Conservation (phyloP, 2,888 invertebrate species). For the Carterocephalus palaemon region DNA sequence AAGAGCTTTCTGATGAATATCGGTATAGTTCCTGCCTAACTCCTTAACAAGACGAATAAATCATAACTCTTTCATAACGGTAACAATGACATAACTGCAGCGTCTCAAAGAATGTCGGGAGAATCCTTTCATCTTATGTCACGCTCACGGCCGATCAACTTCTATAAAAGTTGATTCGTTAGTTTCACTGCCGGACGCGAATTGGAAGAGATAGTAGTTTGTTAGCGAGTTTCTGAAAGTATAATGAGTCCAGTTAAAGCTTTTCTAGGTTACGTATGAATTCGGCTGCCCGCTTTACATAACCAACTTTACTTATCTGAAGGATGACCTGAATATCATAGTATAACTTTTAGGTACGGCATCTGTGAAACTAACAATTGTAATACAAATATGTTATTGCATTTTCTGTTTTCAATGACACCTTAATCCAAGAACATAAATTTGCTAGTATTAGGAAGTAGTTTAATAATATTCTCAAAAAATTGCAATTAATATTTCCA, state of each 20-base stretch:
- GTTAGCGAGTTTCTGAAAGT: slow-evolving; percentile 55
- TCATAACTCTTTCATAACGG: background rate
- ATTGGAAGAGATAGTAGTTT: slow-evolving; percentile 43
- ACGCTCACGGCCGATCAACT: slow-evolving; percentile 34
- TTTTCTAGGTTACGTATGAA: slow-evolving; percentile 45
- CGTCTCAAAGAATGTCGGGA: background rate
- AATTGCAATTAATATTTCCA: slow-evolving; percentile 15
- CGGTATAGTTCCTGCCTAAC: background rate
- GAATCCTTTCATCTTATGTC: slow-evolving; percentile 27
- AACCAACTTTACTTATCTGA: slow-evolving; percentile 43
- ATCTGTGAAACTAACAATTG: too few relatives aligned
- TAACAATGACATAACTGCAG: slow-evolving; percentile 5
- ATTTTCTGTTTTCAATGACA: too few relatives aligned
- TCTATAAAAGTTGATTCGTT: slow-evolving; percentile 55
- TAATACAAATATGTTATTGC: too few relatives aligned
- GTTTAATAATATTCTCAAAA: too few relatives aligned
- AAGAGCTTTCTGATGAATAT: too few relatives aligned
- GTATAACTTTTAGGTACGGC: too few relatives aligned
- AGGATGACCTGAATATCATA: slow-evolving; percentile 6
- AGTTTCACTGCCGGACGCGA: slow-evolving; percentile 41
- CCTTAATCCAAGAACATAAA: too few relatives aligned
- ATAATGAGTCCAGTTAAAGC: slow-evolving; percentile 49
- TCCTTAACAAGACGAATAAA: background rate
- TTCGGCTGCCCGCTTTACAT: slow-evolving; percentile 26
- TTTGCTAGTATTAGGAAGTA: too few relatives aligned